These are phyloP conservation scores for Synodontis membranacea DNA, from an alignment of 2,113 vertebrate species.

Conservation along the genomic window DNA sequence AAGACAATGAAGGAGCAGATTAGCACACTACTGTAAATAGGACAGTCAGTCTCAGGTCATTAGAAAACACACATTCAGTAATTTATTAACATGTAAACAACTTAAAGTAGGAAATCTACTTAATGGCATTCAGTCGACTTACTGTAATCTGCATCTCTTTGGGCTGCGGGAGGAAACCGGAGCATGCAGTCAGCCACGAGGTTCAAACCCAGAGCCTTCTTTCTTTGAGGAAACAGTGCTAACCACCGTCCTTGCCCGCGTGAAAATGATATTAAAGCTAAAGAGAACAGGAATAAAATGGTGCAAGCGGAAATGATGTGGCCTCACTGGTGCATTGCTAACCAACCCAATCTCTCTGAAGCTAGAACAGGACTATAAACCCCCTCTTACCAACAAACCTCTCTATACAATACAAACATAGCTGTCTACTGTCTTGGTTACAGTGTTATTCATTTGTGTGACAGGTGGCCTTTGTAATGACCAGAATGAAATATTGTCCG, in stretches of 20 bases:
- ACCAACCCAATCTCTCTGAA: not conserved
- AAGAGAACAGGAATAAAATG: not conserved
- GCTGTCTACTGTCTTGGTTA: not conserved
- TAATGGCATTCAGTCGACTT: no score
- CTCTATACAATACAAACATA: slow-evolving; percentile 4
- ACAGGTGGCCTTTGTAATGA: not conserved
- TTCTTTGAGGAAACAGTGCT: no score
- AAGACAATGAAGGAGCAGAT: not conserved
- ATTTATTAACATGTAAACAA: not conserved
- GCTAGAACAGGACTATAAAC: not conserved
- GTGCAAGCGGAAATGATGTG: not conserved
- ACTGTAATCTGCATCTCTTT: no score
- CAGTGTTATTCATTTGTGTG: not conserved
- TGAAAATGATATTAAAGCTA: not conserved
- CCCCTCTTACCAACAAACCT: not conserved
- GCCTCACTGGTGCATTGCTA: not conserved
- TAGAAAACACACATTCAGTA: not conserved
- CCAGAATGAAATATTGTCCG: not conserved
- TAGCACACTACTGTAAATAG: not conserved
- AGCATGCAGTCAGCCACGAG: not conserved
- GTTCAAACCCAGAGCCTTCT: not conserved
- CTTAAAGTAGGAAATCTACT: not conserved
- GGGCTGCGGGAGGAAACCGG: not conserved
- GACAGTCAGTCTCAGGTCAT: no score
- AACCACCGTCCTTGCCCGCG: not conserved